phyloP scores from a whole-genome alignment of 2,888 invertebrate genomes.

The Eupeodes luniger region DNA sequence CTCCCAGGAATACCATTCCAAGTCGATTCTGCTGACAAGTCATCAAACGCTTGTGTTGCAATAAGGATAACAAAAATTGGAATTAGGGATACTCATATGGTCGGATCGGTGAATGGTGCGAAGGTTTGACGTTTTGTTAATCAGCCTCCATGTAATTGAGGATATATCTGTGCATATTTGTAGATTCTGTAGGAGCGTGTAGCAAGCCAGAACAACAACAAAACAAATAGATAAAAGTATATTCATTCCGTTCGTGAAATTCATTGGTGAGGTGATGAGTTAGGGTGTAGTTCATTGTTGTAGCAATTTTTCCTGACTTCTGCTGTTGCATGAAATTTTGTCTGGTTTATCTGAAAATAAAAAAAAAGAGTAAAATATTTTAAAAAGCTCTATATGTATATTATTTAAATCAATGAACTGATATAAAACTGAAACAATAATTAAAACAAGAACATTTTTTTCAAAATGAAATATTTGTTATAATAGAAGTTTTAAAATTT shows the following conservation, averaged over 20 bases:
- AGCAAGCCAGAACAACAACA: not conserved
- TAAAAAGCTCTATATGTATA: not conserved
- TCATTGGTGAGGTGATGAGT: slow-evolving; percentile 33
- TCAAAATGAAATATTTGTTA: no score
- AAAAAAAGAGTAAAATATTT: not conserved
- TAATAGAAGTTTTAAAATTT: no score
- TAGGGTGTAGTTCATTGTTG: slow-evolving; percentile 12
- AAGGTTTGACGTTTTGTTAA: slow-evolving; percentile 18
- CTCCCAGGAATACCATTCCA: slow-evolving; percentile 4
- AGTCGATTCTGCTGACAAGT: slow-evolving; percentile 1
- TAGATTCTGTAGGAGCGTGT: not conserved
- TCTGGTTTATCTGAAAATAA: slow-evolving; percentile 58
- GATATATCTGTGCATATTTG: slow-evolving; percentile 1
- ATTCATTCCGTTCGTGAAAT: slow-evolving; percentile 37
- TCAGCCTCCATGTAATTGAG: slow-evolving; percentile 16
- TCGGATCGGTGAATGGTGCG: not conserved
- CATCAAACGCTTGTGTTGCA: slow-evolving; percentile 34
- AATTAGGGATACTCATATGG: not conserved
- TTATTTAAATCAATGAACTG: no score
- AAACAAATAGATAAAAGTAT: slow-evolving; percentile 7
- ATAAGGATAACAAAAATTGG: not conserved
- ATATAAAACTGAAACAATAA: no score
- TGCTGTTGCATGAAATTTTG: slow-evolving; percentile 47
- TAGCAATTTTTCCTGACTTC: slow-evolving; percentile 45
- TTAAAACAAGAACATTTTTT: no score